A percentile compares a stretch with the other conserved stretches of the same genome.
Conservation (phyloP, 2,888 invertebrate genomes). For the Nesidiocoris tenuis region DNA sequence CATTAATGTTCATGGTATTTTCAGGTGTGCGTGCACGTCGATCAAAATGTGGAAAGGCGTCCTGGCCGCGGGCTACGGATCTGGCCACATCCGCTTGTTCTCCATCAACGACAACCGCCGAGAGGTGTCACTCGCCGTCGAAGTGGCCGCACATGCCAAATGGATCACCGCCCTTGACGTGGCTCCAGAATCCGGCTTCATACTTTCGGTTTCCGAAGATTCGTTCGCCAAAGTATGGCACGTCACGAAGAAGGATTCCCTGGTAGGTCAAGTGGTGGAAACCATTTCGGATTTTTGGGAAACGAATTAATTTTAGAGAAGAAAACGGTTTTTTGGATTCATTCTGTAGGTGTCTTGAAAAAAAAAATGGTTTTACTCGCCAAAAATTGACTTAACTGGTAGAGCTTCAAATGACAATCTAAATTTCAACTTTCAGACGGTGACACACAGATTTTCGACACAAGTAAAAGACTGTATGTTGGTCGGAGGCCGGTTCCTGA, state of each 20-base stretch:
- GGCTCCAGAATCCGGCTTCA: constrained; percentile 50
- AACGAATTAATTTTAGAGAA: background rate
- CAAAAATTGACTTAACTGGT: background rate
- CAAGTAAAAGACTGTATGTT: constrained; percentile 52
- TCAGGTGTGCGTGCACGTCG: constrained; percentile 51
- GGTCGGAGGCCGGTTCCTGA: constrained; percentile 52
- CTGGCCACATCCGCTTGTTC: constrained; percentile 52
- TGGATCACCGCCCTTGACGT: constrained; percentile 52
- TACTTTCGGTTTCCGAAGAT: constrained; percentile 52
- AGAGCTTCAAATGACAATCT: background rate
- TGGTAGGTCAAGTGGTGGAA: constrained; percentile 42
- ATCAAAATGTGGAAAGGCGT: constrained; percentile 50
- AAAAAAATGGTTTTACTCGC: no score
- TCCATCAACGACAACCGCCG: constrained; percentile 40
- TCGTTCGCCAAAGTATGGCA: constrained; percentile 53
- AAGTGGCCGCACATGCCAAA: constrained; percentile 53
- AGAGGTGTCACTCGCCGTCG: constrained; percentile 48
- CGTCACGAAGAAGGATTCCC: constrained; percentile 47
- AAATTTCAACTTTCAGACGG: constrained; percentile 51
- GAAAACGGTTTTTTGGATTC: background rate
- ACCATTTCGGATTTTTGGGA: no score
- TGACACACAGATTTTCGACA: constrained; percentile 50
- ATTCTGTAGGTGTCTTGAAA: background rate
- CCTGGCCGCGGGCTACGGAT: constrained; percentile 52
- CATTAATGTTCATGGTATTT: no score